phyloP scores from a whole-genome alignment of 1,140 invertebrate genomes.

The Schlechtendalia chinensis region DNA sequence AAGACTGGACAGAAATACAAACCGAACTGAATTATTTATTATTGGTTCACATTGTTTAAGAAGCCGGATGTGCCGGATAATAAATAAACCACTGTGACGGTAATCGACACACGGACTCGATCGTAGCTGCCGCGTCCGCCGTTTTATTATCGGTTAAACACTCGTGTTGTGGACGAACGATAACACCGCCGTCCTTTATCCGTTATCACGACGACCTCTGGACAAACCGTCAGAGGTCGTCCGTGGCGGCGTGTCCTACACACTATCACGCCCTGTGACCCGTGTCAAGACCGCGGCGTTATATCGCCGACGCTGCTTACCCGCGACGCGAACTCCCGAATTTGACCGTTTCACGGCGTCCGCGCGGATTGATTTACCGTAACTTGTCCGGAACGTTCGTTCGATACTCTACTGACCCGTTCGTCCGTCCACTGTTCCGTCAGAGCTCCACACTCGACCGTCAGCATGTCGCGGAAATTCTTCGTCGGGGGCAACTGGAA shows the following conservation, averaged over 20 bases:
- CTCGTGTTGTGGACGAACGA: too few relatives aligned
- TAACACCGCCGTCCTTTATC: not conserved
- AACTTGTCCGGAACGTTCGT: too few relatives aligned
- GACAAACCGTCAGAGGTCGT: not conserved
- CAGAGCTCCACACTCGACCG: not conserved
- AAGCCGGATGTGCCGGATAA: too few relatives aligned
- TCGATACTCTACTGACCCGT: not conserved
- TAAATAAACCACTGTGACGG: not conserved
- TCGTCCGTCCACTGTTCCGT: not conserved
- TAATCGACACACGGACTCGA: too few relatives aligned
- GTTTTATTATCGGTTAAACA: too few relatives aligned
- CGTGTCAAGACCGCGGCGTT: not conserved
- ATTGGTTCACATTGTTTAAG: too few relatives aligned
- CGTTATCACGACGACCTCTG: not conserved
- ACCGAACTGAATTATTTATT: too few relatives aligned
- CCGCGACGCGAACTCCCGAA: not conserved
- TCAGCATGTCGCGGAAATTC: constrained; percentile 71
- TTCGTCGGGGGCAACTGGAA: constrained; percentile 99
- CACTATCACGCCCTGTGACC: not conserved
- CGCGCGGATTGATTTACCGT: too few relatives aligned
- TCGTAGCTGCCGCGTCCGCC: too few relatives aligned
- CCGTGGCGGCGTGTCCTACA: not conserved
- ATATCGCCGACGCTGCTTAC: not conserved
- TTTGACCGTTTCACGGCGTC: not conserved
- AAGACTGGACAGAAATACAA: too few relatives aligned